phyloP scores from a whole-genome alignment of 2,113 vertebrate genomes.

The Uria aalge region DNA sequence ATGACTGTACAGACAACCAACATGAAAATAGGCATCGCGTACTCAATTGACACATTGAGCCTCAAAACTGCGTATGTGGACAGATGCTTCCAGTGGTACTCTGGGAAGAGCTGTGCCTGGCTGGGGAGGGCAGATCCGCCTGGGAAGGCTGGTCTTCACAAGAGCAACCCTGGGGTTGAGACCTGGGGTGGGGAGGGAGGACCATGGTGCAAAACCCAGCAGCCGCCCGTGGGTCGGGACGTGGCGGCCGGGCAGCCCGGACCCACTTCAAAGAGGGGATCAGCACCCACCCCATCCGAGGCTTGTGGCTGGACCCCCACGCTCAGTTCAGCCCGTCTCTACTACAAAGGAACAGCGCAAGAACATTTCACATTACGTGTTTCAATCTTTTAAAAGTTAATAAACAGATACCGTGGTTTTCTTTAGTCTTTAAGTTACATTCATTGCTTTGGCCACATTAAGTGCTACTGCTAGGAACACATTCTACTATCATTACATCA shows the following conservation, averaged over 20 bases:
- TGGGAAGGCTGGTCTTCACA: background rate
- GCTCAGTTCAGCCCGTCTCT: background rate
- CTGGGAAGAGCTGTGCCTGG: background rate
- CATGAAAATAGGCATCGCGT: background rate
- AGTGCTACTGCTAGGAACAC: background rate
- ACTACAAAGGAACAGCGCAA: background rate
- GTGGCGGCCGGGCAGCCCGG: background rate
- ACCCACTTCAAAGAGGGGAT: background rate
- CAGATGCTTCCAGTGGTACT: background rate
- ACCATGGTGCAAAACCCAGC: background rate
- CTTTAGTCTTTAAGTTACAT: background rate
- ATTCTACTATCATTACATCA: background rate
- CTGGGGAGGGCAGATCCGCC: background rate
- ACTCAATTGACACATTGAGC: background rate
- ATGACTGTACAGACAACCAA: background rate
- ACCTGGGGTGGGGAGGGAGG: background rate
- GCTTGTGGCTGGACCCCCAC: accelerated
- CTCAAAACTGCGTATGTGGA: background rate
- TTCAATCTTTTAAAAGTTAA: background rate
- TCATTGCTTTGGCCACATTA: background rate
- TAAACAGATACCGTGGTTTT: background rate
- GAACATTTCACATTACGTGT: background rate
- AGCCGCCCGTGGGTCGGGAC: accelerated
- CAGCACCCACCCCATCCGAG: accelerated
- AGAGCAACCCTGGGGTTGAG: background rate